phyloP scores from a whole-genome alignment of 1,140 invertebrate species.

The Heterodera schachtii region DNA sequence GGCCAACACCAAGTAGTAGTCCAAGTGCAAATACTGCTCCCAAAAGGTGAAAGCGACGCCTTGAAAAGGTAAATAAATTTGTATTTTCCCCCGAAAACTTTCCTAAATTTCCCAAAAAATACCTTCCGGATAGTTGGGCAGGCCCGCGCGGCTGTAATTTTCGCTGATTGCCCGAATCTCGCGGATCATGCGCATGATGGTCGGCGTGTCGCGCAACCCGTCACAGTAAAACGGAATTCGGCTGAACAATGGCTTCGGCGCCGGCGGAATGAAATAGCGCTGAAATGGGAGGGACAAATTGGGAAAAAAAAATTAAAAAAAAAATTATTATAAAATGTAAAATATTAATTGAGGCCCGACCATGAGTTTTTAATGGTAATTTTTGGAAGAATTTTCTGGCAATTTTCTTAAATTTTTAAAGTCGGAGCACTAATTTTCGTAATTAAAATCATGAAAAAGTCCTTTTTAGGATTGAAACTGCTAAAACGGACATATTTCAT shows the following conservation, averaged over 20 bases:
- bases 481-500: conserved; percentile 16
- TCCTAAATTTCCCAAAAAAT: not conserved
- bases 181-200: conserved; percentile 76
- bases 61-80: conserved; percentile 66
- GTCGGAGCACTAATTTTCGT: too few relatives aligned
- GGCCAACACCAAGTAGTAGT: conserved; percentile 77
- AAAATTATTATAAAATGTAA: not conserved
- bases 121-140: conserved; percentile 84
- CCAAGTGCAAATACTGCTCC: conserved; percentile 90
- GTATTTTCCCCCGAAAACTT: not conserved
- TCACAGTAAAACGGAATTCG: conserved; percentile 89
- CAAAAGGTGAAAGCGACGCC: conserved; percentile 96
- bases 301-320: not conserved
- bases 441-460: too few relatives aligned
- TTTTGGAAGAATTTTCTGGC: too few relatives aligned
- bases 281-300: not conserved
- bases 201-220: conserved; percentile 73
- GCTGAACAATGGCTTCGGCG: conserved; percentile 81
- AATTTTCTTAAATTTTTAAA: too few relatives aligned
- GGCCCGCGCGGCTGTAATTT: conserved; percentile 80
- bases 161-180: conserved; percentile 78
- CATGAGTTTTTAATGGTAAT: too few relatives aligned
- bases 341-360: too few relatives aligned
- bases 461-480: too few relatives aligned
- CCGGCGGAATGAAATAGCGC: conserved; percentile 76